phyloP scores from a whole-genome alignment of 2,113 vertebrate species.

The Stegastes partitus region DNA sequence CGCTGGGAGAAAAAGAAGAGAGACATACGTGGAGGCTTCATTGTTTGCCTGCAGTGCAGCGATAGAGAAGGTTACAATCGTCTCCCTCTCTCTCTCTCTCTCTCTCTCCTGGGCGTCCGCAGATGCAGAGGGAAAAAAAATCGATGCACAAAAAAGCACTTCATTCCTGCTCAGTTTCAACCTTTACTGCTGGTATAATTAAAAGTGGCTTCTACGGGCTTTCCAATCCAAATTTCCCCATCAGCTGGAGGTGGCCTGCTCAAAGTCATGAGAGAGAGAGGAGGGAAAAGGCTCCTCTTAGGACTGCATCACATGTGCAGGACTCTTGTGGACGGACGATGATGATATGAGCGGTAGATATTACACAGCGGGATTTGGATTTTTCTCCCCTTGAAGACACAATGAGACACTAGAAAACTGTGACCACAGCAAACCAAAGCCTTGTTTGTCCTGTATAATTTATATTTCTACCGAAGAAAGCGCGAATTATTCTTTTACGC shows the following conservation, averaged over 20 bases:
- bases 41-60: constrained; percentile 67
- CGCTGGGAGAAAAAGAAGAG: constrained; percentile 15
- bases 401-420: not conserved
- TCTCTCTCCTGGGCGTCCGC: constrained; percentile 32
- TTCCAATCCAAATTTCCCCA: constrained; percentile 62
- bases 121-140: constrained; percentile 61
- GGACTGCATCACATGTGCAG: constrained; percentile 21
- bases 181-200: constrained; percentile 80
- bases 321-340: constrained; percentile 36
- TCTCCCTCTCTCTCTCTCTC: constrained; percentile 57
- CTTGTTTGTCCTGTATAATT: not conserved
- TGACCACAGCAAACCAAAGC: not conserved
- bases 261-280: constrained; percentile 64
- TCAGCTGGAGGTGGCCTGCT: constrained; percentile 50
- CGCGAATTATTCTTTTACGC: constrained; percentile 38
- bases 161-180: constrained; percentile 81
- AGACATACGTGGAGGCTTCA: constrained; percentile 4
- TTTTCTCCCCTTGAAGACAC: not conserved
- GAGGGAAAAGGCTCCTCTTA: constrained; percentile 4
- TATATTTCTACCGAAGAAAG: constrained; percentile 11
- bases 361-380: not conserved
- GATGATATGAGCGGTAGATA: constrained; percentile 8
- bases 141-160: constrained; percentile 80
- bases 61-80: constrained; percentile 53
- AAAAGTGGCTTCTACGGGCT: constrained; percentile 68